Evolutionary conservation across 2,113 vertebrate species (phyloP).

Genomic region (Microtus pennsylvanicus): DNA sequence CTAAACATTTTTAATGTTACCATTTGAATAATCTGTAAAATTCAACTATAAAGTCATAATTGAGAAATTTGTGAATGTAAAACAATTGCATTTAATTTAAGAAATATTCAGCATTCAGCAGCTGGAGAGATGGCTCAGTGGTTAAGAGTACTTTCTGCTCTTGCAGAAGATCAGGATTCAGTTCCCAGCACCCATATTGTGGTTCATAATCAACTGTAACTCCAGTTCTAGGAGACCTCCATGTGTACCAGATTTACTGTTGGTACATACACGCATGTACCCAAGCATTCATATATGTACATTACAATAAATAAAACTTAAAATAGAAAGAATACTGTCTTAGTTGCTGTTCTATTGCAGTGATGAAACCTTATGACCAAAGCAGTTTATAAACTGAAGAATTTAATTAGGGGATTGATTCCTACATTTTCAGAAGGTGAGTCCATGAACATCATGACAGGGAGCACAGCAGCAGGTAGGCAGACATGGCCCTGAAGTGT

Average conservation of each 20-base stretch:
- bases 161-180: neutral
- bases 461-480: neutral
- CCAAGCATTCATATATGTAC: neutral
- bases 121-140: neutral
- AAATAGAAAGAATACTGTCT: neutral
- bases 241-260: neutral
- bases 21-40: slow-evolving; percentile 54
- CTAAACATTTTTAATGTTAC: slow-evolving; percentile 33
- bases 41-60: slow-evolving; percentile 51
- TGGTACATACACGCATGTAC: neutral
- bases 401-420: neutral
- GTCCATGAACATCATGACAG: neutral
- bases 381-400: neutral
- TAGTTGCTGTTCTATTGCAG: neutral
- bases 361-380: neutral
- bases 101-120: neutral
- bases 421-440: neutral
- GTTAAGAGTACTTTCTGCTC: neutral
- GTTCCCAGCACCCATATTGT: neutral
- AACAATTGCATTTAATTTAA: slow-evolving; percentile 68
- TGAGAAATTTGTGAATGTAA: slow-evolving; percentile 64
- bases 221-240: neutral
- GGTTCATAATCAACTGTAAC: neutral
- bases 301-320: neutral
- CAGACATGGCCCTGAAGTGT: neutral